phyloP scores from a whole-genome alignment of 2,888 invertebrate genomes.

The Cosmia trapezina region DNA sequence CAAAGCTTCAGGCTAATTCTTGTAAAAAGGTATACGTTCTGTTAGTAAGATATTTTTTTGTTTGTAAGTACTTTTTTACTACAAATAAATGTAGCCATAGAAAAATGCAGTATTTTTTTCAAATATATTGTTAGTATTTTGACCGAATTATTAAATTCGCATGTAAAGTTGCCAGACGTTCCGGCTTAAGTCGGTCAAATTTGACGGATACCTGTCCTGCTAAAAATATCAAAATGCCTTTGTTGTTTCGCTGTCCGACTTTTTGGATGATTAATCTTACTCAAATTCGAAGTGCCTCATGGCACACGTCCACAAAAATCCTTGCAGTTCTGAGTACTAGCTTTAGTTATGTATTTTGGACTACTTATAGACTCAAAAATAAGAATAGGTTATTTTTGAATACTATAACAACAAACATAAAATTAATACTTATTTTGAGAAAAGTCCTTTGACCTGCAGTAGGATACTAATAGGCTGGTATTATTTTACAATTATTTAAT shows the following conservation, averaged over 20 bases:
- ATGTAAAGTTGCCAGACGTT: conserved; percentile 40
- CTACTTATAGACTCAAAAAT: background rate
- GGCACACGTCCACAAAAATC: background rate
- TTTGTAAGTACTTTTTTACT: background rate
- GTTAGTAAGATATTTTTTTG: background rate
- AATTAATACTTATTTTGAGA: too few species aligned
- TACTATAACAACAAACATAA: too few species aligned
- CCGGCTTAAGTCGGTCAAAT: conserved; percentile 28
- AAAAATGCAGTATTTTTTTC: background rate
- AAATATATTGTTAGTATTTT: background rate
- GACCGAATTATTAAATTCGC: background rate
- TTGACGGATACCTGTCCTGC: conserved; percentile 30
- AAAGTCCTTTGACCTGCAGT: too few species aligned
- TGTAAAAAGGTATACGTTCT: background rate
- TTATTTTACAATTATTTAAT: too few species aligned
- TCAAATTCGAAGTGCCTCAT: background rate
- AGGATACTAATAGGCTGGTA: too few species aligned
- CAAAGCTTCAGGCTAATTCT: background rate
- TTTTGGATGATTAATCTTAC: conserved; percentile 32
- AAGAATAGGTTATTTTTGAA: background rate
- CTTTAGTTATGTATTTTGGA: background rate
- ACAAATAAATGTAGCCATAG: conserved; percentile 11
- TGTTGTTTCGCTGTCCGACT: conserved; percentile 23
- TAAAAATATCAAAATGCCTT: conserved; percentile 26
- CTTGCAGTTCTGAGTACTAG: background rate